Evolutionary conservation across 2,888 invertebrate genomes (phyloP), one percentile per base, ranked within the genome.

Genomic region (Brenthis daphne): DNA sequence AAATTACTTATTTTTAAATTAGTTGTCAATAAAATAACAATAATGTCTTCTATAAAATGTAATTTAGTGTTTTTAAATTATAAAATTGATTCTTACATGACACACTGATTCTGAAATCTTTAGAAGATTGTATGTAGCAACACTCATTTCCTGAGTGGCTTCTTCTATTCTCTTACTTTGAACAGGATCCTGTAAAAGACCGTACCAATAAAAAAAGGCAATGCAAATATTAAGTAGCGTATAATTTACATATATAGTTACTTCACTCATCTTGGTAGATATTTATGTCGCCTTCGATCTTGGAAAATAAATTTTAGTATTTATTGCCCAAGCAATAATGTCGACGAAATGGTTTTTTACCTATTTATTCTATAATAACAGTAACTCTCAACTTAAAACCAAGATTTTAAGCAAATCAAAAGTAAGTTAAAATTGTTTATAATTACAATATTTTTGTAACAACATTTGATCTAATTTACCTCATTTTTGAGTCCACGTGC

Each of bases 81-180:
- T 11, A 47, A 61, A 37, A 51, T 47, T 1, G 20, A 51, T 51
- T 71, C 79, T 80, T 69, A 87, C 88, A 60, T 81, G 79, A 56
- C 78, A 78, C 2, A 81, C 77, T 6, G 77, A 70, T 64, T 90
- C 87, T 0, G 88, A 80, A 0, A 82, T 81, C 69, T 83, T 85
- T 20, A 90, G 71, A 0, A 88, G 70, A 57, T 78, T 82, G 75
- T 86, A 88, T 0, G 87, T 88, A 1, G 85, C 79, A 47, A 83
- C 79, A 3, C 82, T 80, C 83, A 88, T 82, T 66, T 85, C 83
- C 13, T 84, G 80, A 0, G 81, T 76, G 0, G 85, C 83, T 48
- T 89, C 85, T 13, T 90, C 89, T 48, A 87, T 81, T 65, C 74
- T 80, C 67, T 81, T 79, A 60, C 76, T 77, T 58, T 83, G 81